Evolutionary conservation across 2,113 vertebrate genomes (phyloP).

Genomic region (Gymnorhina tibicen): DNA sequence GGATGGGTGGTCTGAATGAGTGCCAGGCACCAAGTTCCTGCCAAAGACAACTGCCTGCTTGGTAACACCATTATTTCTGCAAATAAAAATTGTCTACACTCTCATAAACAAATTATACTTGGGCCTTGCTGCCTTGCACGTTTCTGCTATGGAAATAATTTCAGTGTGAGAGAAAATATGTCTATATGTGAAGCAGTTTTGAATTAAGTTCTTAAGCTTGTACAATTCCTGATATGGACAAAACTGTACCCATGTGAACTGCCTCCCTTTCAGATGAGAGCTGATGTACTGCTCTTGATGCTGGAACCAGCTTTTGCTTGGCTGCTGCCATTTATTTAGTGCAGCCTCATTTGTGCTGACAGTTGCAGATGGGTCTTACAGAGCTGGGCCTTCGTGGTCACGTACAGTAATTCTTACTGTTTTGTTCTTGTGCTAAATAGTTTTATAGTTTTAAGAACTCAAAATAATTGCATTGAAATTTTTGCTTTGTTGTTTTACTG

Average conservation of each 20-base stretch:
- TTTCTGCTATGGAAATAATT: background rate
- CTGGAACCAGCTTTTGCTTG: background rate
- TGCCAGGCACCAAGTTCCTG: background rate
- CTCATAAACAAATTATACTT: background rate
- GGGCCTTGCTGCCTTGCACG: background rate
- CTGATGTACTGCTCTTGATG: background rate
- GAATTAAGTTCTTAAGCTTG: background rate
- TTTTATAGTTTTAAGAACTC: background rate
- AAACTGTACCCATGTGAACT: background rate
- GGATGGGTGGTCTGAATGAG: constrained; percentile 20
- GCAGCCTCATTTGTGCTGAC: background rate
- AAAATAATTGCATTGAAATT: background rate
- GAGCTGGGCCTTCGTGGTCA: background rate
- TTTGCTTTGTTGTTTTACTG: background rate
- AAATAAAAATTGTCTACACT: background rate
- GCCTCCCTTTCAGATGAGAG: background rate
- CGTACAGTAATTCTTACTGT: background rate
- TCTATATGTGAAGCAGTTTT: background rate
- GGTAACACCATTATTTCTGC: background rate
- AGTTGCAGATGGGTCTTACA: background rate
- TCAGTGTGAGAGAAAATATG: background rate
- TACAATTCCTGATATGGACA: constrained; percentile 13
- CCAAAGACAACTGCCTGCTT: background rate
- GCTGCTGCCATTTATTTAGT: background rate
- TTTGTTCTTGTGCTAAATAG: background rate